Percentiles rank a stretch among this genome's conserved stretches.
Conservation (phyloP, 2,113 vertebrate species). For the Mohoua ochrocephala region DNA sequence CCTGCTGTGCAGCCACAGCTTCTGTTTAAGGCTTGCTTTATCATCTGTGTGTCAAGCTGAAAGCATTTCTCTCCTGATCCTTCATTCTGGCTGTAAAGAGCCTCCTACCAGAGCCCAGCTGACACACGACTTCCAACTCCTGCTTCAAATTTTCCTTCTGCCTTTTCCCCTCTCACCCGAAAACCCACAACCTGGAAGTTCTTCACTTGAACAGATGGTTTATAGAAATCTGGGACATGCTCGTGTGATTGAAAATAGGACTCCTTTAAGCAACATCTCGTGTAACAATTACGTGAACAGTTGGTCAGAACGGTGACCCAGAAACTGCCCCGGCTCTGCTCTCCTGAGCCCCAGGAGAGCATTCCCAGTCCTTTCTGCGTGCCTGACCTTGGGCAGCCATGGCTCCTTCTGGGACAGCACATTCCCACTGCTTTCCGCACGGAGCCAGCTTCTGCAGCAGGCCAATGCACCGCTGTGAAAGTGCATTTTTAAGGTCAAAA, state of each 20-base stretch:
- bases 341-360: neutral
- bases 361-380: neutral
- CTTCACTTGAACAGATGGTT: slow-evolving; percentile 57
- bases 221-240: slow-evolving; percentile 36
- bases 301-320: slow-evolving; percentile 44
- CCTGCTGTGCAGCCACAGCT: slow-evolving; percentile 57
- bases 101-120: slow-evolving; percentile 28
- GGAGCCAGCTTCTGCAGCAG: neutral
- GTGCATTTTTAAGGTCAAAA: neutral
- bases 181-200: slow-evolving; percentile 50
- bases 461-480: accelerated
- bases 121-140: neutral
- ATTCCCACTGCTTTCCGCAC: neutral
- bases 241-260: slow-evolving; percentile 10
- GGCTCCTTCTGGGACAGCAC: neutral
- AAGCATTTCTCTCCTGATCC: slow-evolving; percentile 1
- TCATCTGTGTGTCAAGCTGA: slow-evolving; percentile 40
- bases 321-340: slow-evolving; percentile 1
- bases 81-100: slow-evolving; percentile 7
- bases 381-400: neutral
- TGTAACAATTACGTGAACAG: slow-evolving; percentile 37
- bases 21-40: slow-evolving; percentile 45
- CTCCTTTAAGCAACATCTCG: slow-evolving; percentile 36
- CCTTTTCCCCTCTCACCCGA: neutral
- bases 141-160: neutral